Evolutionary conservation across 1,140 invertebrate species (phyloP).

Genomic region (Cephus cinctus): DNA sequence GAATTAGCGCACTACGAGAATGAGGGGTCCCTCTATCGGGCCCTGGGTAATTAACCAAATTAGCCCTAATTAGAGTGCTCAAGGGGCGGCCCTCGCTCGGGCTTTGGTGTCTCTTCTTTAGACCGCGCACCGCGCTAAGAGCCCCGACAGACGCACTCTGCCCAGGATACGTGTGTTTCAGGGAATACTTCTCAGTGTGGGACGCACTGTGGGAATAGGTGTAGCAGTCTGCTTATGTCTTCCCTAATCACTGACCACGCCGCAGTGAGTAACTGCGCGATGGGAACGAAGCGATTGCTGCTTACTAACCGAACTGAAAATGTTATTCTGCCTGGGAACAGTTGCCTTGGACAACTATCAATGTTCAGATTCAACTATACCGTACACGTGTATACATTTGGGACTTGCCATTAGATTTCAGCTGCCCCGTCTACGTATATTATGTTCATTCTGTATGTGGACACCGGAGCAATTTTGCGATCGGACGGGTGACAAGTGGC

Average conservation of each 20-base stretch:
- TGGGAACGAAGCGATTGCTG: too few species aligned
- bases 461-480: too few species aligned
- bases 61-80: slow-evolving; percentile 51
- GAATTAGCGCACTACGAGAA: slow-evolving; percentile 44
- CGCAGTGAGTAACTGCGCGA: slow-evolving; percentile 22
- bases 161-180: background rate
- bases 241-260: slow-evolving; percentile 35
- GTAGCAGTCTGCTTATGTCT: slow-evolving; percentile 24
- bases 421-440: too few species aligned
- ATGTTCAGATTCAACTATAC: too few species aligned
- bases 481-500: too few species aligned
- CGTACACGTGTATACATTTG: too few species aligned
- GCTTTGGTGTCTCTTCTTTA: slow-evolving; percentile 20
- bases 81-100: slow-evolving; percentile 22
- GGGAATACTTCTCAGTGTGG: too few species aligned
- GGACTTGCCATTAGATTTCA: too few species aligned
- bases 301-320: too few species aligned
- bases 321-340: too few species aligned
- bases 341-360: too few species aligned
- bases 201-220: slow-evolving; percentile 1
- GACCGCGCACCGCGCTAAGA: slow-evolving; percentile 3
- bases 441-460: too few species aligned
- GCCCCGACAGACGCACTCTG: background rate
- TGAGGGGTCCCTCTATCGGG: slow-evolving; percentile 25
- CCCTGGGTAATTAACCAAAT: slow-evolving; percentile 52